These are phyloP conservation scores for Pasiphila rectangulata DNA, from an alignment of 2,888 invertebrate genomes.

Conservation along the genomic window DNA sequence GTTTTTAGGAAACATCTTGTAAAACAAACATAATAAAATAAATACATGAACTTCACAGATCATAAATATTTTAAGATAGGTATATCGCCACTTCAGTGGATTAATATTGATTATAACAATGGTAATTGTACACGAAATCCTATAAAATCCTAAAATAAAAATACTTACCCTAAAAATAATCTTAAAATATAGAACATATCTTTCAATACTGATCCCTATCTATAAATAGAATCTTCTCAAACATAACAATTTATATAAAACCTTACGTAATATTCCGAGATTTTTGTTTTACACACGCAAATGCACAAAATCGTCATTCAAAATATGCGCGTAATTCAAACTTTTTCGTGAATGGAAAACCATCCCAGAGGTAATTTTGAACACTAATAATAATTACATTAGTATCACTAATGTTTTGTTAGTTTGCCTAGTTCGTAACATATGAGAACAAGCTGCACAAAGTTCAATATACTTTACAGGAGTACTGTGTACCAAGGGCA, in stretches of 20 bases:
- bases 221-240: constrained; percentile 19
- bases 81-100: not conserved
- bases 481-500: not conserved
- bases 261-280: constrained; percentile 12
- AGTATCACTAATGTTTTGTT: too few relatives aligned
- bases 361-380: too few relatives aligned
- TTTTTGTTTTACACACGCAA: constrained; percentile 7
- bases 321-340: too few relatives aligned
- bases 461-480: not conserved
- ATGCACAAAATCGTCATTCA: too few relatives aligned
- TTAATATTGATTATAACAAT: not conserved
- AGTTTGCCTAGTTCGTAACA: not conserved
- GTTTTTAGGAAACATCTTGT: constrained; percentile 1
- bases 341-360: too few relatives aligned
- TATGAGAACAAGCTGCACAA: not conserved
- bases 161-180: not conserved
- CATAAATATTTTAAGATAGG: not conserved
- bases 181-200: constrained; percentile 14
- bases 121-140: constrained; percentile 5
- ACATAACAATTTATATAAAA: constrained; percentile 25
- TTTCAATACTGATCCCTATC: constrained; percentile 30
- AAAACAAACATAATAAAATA: constrained; percentile 4
- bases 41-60: not conserved
- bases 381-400: too few relatives aligned
- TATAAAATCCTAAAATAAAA: constrained; percentile 9